Base-by-base conservation (phyloP, 2,113 vertebrate genomes). In the Pardalotus punctatus region DNA sequence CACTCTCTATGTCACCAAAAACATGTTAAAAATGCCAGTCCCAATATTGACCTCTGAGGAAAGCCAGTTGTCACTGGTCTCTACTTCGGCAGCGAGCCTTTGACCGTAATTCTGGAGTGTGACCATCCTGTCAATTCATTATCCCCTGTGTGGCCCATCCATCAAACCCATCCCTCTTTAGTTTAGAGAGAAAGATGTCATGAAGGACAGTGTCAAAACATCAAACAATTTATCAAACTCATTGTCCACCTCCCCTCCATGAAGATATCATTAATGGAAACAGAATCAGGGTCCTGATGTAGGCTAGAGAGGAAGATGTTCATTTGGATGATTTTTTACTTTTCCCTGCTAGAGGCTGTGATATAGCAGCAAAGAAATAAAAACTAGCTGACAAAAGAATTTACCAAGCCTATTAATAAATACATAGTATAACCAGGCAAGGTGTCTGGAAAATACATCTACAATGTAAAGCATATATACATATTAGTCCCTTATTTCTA, bases 331-430 rank as follows among this genome's bases (percentile, higher is more conserved):
- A 71, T 56, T 54, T 69, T 65, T 69, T 25, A 50, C 7, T 29
- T 88, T 88, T 88, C 50, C 23, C 43, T 81, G 17, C 9, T 81
- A 48, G 18, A 28, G 27, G 24, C 57, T 94, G 33, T 53, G 29
- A 73, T 57, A 13, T 27, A 80, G 74, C n/a, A 88, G 43, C 15
- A 93, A 70, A 43, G 17, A 94, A 91, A 86, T 27, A 84, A 62
- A 62, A 80, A 2, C 23, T 91, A 76, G 29, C 50, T 57, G 76
- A 54, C 40, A 76, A 82, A 91, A 82, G 15, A 86, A 94, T 80
- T 87, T 93, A 60, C 50, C 51, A 81, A 24, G 14, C 10, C 11
- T 42, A 45, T 27, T 94, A 86, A 61, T 81, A 60, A 61, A 81
- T 91, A 47, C 47, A 51, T 71, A 90, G 4, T 70, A 76, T 43